These are phyloP conservation scores for Cynaeus angustus DNA, from an alignment of 2,888 invertebrate genomes.

Conservation along the genomic window DNA sequence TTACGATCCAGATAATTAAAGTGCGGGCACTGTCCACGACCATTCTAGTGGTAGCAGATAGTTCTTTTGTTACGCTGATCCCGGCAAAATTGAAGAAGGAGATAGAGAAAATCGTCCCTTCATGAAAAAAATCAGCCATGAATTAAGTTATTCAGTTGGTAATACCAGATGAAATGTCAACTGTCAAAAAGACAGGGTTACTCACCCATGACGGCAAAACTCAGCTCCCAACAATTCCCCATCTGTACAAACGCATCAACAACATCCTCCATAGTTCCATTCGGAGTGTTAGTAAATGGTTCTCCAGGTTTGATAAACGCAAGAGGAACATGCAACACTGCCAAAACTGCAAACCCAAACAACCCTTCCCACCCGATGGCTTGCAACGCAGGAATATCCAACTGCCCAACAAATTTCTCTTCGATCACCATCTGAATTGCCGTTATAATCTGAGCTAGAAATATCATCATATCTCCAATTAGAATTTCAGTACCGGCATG, in stretches of 20 bases:
- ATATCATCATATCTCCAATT: slow-evolving; percentile 85
- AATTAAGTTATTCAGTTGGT: no score
- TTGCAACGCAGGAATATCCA: slow-evolving; percentile 91
- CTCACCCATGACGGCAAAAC: slow-evolving; percentile 79
- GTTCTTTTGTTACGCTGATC: slow-evolving; percentile 90
- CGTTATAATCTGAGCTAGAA: slow-evolving; percentile 86
- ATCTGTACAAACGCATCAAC: slow-evolving; percentile 91
- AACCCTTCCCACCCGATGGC: slow-evolving; percentile 92
- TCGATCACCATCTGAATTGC: slow-evolving; percentile 96
- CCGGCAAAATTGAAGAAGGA: slow-evolving; percentile 81
- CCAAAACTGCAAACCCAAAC: slow-evolving; percentile 81
- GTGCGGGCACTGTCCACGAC: slow-evolving; percentile 75
- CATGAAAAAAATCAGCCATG: no score
- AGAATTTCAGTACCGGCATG: slow-evolving; percentile 83
- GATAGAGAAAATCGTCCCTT: slow-evolving; percentile 89
- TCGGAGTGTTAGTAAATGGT: slow-evolving; percentile 83
- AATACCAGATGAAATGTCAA: no score
- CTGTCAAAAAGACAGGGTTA: background rate
- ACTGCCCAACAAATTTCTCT: slow-evolving; percentile 89
- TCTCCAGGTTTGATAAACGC: slow-evolving; percentile 85
- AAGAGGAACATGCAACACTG: slow-evolving; percentile 82
- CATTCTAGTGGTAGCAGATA: slow-evolving; percentile 81
- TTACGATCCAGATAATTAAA: slow-evolving; percentile 91
- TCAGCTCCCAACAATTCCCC: slow-evolving; percentile 76
- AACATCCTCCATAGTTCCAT: slow-evolving; percentile 87